Evolutionary conservation across 2,888 invertebrate species (phyloP).

Genomic region (Eupithecia exiguata): DNA sequence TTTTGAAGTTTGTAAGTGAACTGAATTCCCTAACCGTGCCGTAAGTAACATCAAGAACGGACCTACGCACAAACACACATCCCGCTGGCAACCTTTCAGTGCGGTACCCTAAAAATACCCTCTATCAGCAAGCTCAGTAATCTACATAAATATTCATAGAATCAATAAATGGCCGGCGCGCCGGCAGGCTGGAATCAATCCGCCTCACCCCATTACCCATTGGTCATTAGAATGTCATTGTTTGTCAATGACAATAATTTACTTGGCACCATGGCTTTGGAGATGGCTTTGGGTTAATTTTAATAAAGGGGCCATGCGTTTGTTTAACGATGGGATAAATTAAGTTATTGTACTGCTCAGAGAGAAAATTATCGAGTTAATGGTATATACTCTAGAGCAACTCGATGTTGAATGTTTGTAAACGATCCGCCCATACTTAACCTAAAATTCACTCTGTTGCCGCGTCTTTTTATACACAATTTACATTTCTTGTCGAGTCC

Average conservation of each 20-base stretch:
- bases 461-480: too few relatives aligned
- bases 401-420: too few relatives aligned
- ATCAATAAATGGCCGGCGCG: background rate
- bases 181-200: background rate
- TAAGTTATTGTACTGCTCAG: too few relatives aligned
- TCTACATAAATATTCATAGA: background rate
- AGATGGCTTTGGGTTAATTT: background rate
- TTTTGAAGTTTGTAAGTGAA: too few relatives aligned
- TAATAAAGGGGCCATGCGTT: too few relatives aligned
- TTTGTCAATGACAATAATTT: background rate
- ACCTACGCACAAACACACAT: background rate
- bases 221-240: background rate
- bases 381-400: too few relatives aligned
- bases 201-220: background rate
- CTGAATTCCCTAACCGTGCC: too few relatives aligned
- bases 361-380: too few relatives aligned
- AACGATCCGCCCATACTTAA: too few relatives aligned
- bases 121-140: background rate
- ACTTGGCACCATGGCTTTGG: background rate
- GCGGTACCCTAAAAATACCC: background rate
- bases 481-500: too few relatives aligned
- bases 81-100: background rate
- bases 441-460: too few relatives aligned
- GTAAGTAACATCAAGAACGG: background rate
- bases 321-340: too few relatives aligned